phyloP scores from a whole-genome alignment of 2,888 invertebrate genomes.

The Tachina lurida region DNA sequence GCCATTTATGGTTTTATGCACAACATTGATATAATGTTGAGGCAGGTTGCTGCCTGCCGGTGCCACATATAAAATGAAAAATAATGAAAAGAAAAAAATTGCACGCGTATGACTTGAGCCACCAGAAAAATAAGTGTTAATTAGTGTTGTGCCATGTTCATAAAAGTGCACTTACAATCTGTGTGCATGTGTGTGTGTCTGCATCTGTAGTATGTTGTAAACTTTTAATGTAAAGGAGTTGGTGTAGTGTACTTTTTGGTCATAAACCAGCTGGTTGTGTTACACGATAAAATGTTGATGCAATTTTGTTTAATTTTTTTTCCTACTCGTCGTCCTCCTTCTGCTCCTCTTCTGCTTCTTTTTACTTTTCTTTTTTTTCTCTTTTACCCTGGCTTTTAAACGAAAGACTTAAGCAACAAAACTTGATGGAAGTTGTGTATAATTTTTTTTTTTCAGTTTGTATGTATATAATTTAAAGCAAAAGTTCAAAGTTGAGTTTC shows the following conservation, averaged over 20 bases:
- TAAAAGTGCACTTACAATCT: slow-evolving; percentile 44
- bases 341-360: too few species aligned
- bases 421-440: slow-evolving; percentile 60
- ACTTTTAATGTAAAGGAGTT: slow-evolving; percentile 14
- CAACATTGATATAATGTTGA: slow-evolving; percentile 56
- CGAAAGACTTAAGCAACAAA: slow-evolving; percentile 64
- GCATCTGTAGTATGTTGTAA: slow-evolving; percentile 6
- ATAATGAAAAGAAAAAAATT: slow-evolving; percentile 41
- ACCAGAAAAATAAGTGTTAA: slow-evolving; percentile 66
- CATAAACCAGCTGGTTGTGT: slow-evolving; percentile 61
- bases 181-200: neutral
- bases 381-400: slow-evolving; percentile 20
- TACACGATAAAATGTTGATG: slow-evolving; percentile 56
- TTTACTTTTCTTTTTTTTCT: neutral
- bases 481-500: slow-evolving; percentile 69
- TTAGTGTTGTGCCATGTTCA: slow-evolving; percentile 70
- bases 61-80: slow-evolving; percentile 52
- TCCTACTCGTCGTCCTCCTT: too few species aligned
- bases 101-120: slow-evolving; percentile 70
- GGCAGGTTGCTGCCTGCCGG: slow-evolving; percentile 51
- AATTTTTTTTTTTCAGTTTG: slow-evolving; percentile 36
- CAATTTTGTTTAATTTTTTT: slow-evolving; percentile 45
- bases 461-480: slow-evolving; percentile 60
- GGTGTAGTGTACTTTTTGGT: slow-evolving; percentile 50
- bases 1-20: slow-evolving; percentile 64